phyloP scores from a whole-genome alignment of 2,113 vertebrate species.

The Polyodon spathula region DNA sequence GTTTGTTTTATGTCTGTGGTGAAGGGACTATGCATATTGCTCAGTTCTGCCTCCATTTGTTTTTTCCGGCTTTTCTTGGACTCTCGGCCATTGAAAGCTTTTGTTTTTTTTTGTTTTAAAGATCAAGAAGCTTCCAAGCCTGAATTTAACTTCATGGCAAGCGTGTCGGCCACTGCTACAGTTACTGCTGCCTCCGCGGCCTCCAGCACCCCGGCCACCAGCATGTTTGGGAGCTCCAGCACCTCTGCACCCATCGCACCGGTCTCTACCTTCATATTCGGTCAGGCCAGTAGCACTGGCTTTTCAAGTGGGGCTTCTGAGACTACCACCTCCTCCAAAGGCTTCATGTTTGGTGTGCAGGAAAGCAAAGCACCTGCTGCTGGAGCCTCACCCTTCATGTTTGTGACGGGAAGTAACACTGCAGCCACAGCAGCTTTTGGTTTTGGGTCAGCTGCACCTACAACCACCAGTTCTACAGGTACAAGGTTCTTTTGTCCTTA shows the following conservation, averaged over 20 bases:
- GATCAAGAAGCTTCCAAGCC: slow-evolving; percentile 62
- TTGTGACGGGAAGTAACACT: slow-evolving; percentile 57
- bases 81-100: too few species aligned
- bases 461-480: slow-evolving; percentile 72
- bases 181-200: slow-evolving; percentile 37
- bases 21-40: too few species aligned
- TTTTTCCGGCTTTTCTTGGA: too few species aligned
- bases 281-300: slow-evolving; percentile 62
- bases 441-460: slow-evolving; percentile 64
- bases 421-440: slow-evolving; percentile 52
- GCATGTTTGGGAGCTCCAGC: slow-evolving; percentile 57
- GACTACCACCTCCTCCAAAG: slow-evolving; percentile 52
- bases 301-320: slow-evolving; percentile 39
- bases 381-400: slow-evolving; percentile 63
- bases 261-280: slow-evolving; percentile 66
- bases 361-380: slow-evolving; percentile 63
- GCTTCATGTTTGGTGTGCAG: slow-evolving; percentile 71
- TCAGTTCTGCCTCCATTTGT: too few species aligned
- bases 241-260: slow-evolving; percentile 34
- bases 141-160: slow-evolving; percentile 68
- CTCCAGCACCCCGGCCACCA: slow-evolving; percentile 32
- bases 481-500: background rate
- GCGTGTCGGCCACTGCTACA: slow-evolving; percentile 44
- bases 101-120: slow-evolving; percentile 26
- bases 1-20: too few species aligned